Conservation (phyloP, 2,888 invertebrate genomes). For the Acronicta psi region DNA sequence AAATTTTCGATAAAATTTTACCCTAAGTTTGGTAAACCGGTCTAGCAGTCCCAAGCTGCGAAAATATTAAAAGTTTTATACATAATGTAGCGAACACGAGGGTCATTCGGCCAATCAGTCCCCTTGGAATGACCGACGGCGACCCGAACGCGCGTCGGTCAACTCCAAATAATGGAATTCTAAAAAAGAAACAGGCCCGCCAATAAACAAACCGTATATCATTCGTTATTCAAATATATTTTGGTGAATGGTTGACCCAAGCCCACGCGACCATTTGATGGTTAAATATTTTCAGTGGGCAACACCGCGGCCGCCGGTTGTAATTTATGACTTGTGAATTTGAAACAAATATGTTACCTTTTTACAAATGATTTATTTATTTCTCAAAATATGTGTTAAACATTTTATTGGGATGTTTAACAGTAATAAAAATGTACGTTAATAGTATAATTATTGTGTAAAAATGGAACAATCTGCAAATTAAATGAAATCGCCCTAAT, state of each 20-base stretch:
- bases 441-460: slow-evolving; percentile 2
- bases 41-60: slow-evolving; percentile 78
- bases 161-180: slow-evolving; percentile 81
- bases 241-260: slow-evolving; percentile 86
- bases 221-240: slow-evolving; percentile 87
- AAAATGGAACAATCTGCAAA: slow-evolving; percentile 46
- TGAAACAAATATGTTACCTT: slow-evolving; percentile 60
- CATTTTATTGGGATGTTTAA: slow-evolving; percentile 16
- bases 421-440: slow-evolving; percentile 17
- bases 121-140: slow-evolving; percentile 79
- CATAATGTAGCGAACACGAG: slow-evolving; percentile 79
- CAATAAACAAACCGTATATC: slow-evolving; percentile 89
- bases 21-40: slow-evolving; percentile 72
- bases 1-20: slow-evolving; percentile 81
- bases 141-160: slow-evolving; percentile 85
- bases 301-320: slow-evolving; percentile 71
- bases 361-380: slow-evolving; percentile 51
- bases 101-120: slow-evolving; percentile 77
- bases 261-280: slow-evolving; percentile 87
- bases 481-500: slow-evolving; percentile 72
- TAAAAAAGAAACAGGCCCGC: slow-evolving; percentile 85
- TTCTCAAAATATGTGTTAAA: slow-evolving; percentile 6
- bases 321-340: slow-evolving; percentile 84
- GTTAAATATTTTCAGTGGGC: slow-evolving; percentile 88
- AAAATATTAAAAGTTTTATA: slow-evolving; percentile 83